Base-by-base conservation (phyloP, 1,140 invertebrate genomes). In the Drosophila parvula region DNA sequence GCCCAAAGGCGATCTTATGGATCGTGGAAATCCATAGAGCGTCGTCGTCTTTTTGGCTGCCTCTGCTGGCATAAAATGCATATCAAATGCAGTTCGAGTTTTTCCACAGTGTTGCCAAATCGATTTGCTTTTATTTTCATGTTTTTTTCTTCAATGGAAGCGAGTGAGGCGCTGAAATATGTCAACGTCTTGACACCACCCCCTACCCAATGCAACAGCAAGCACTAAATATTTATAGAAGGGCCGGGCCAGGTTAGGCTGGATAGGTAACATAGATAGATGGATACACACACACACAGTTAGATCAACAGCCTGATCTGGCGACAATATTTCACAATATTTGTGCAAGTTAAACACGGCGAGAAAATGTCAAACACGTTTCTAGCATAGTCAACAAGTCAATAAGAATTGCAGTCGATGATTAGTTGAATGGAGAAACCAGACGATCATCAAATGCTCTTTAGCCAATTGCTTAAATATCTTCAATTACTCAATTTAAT, bases 361-460 rank as follows among this genome's bases (percentile, higher is more conserved):
- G 61, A 61, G 76, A 85, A 85, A 82, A 85, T 85, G 79, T 82
- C 83, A 88, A 85, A 82, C 83, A 85, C 82, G 82, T 85, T 85
- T 85, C 75, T 50, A 69, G 59, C 58, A 44, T 61, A 86, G 61
- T 56, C 75, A 88, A 88, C 83, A 69, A 81, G 61, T 76, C 53
- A 85, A 88, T 88, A 79, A 58, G 65, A 82, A 79, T 76, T 79
- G 53, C 56, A 65, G 40, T 75, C 38, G 41, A 48, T 50, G 14
- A 34, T 63, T 11, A 16, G 55, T 16, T 60, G 40, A 28, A 14
- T 27, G 53, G 16, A 44, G 30, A 67, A 71, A 18, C 61, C 61
- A 59, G 32, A 14, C 63, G 57, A 59, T 45, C 9, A 12, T 11
- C 3, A 45, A 56, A 65, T 74, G 76, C 78, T 56, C 78, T 84